Percentiles rank a stretch among this genome's conserved stretches.
phyloP scores from a whole-genome alignment of 2,888 invertebrate species.

The Acrobasis suavella region DNA sequence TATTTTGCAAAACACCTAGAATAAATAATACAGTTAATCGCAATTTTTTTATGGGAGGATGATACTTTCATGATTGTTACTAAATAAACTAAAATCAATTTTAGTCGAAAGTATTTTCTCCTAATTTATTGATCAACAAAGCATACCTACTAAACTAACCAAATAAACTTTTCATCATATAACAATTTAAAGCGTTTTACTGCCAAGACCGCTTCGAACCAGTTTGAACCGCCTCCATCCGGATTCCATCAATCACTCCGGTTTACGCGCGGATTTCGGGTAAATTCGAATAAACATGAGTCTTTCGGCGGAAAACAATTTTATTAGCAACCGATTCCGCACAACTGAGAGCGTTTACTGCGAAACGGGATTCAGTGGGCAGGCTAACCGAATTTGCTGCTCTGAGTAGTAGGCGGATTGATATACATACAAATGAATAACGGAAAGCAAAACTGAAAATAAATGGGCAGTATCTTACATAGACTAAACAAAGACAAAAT shows the following conservation, averaged over 20 bases:
- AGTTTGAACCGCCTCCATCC: slow-evolving; percentile 12
- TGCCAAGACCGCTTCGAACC: slow-evolving; percentile 18
- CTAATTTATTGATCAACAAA: background rate
- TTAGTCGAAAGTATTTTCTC: background rate
- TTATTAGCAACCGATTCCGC: slow-evolving; percentile 20
- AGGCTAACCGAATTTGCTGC: slow-evolving; percentile 11
- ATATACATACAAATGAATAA: background rate
- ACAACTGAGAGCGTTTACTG: slow-evolving; percentile 17
- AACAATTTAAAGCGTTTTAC: slow-evolving; percentile 11
- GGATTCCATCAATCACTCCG: slow-evolving; percentile 19
- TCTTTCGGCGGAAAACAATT: slow-evolving; percentile 22
- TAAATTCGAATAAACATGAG: slow-evolving; percentile 21
- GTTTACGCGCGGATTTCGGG: slow-evolving; percentile 10
- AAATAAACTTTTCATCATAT: background rate
- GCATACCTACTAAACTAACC: background rate
- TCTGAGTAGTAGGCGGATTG: background rate
- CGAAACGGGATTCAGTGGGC: slow-evolving; percentile 13
- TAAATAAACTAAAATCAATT: background rate
- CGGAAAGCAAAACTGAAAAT: too few species aligned
- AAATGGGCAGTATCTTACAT: too few species aligned
- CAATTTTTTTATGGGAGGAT: too few species aligned
- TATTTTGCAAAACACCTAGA: too few species aligned
- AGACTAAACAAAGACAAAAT: too few species aligned
- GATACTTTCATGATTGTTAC: too few species aligned
- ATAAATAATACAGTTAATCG: too few species aligned